A percentile compares a stretch with the other conserved stretches of the same genome.
Conservation (phyloP, 2,797 vertebrate species). For the Dermochelys coriacea region DNA sequence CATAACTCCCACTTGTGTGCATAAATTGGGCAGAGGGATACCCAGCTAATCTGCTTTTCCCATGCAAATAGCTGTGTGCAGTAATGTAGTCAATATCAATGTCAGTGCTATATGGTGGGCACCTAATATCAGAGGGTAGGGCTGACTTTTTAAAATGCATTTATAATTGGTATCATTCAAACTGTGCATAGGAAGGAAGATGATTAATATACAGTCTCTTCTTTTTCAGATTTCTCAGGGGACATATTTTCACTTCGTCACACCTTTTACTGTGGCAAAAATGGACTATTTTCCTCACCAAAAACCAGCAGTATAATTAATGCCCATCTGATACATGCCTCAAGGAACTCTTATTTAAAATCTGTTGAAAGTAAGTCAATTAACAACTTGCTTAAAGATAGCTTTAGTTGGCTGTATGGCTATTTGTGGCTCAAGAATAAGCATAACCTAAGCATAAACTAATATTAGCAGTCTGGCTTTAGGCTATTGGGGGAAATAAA, state of each 20-base stretch:
- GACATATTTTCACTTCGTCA: conserved; percentile 63
- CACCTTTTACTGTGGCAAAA: conserved; percentile 66
- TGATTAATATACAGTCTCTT: conserved; percentile 13
- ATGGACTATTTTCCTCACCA: conserved; percentile 70
- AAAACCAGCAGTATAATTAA: conserved; percentile 58
- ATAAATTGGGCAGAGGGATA: neutral
- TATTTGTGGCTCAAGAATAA: conserved; percentile 29
- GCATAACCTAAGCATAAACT: neutral
- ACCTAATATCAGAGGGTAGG: neutral
- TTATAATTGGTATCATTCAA: neutral
- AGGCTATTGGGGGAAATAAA: neutral
- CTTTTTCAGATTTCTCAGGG: conserved; percentile 76
- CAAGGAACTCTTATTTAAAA: conserved; percentile 49
- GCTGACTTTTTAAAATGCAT: neutral
- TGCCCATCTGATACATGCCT: conserved; percentile 52
- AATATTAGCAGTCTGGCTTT: neutral
- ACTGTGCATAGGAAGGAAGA: neutral
- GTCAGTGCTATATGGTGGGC: neutral
- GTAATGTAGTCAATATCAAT: neutral
- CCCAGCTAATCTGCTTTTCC: neutral
- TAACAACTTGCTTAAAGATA: conserved; percentile 9
- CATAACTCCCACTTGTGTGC: neutral
- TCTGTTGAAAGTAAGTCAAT: conserved; percentile 73
- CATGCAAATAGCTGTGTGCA: neutral
- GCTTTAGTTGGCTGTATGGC: conserved; percentile 20